Conservation (phyloP, 2,797 vertebrate genomes). For the Arremon brunneinucha region DNA sequence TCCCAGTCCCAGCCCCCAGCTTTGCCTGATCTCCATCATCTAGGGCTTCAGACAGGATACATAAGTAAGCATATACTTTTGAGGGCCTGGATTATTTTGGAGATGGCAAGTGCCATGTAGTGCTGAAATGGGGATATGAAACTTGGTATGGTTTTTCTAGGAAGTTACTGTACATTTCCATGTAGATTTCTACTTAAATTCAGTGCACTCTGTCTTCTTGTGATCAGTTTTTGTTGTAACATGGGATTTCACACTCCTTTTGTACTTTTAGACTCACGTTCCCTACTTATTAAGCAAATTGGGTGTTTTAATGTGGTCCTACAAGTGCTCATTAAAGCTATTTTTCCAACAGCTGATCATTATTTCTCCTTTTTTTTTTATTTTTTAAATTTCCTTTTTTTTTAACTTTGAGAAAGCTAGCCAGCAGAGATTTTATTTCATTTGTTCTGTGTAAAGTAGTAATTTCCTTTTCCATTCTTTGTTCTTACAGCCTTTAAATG, state of each 20-base stretch:
- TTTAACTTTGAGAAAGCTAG: neutral
- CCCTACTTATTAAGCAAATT: constrained; percentile 64
- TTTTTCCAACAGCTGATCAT: constrained; percentile 63
- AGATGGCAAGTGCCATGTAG: neutral
- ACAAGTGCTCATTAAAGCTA: constrained; percentile 64
- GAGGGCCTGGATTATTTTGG: neutral
- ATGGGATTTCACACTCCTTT: constrained; percentile 28
- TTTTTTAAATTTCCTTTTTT: neutral
- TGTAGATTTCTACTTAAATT: neutral
- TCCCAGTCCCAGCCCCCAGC: neutral
- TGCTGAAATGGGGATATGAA: neutral
- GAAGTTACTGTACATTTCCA: neutral
- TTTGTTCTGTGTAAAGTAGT: constrained; percentile 38
- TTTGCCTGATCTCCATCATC: neutral
- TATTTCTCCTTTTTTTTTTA: constrained; percentile 46
- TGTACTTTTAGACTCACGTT: constrained; percentile 43
- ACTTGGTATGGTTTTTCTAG: neutral
- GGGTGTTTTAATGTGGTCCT: constrained; percentile 48
- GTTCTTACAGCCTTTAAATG: neutral
- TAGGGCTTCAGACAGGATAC: neutral
- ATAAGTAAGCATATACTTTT: neutral
- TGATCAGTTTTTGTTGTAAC: neutral
- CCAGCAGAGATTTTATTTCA: constrained; percentile 37
- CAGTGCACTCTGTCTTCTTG: neutral
- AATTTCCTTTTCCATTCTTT: constrained; percentile 28